Evolutionary conservation across 92 coral and sea anemone genomes (phyloP), one percentile per base, ranked within the genome.

Genomic region (Micromussa lordhowensis): DNA sequence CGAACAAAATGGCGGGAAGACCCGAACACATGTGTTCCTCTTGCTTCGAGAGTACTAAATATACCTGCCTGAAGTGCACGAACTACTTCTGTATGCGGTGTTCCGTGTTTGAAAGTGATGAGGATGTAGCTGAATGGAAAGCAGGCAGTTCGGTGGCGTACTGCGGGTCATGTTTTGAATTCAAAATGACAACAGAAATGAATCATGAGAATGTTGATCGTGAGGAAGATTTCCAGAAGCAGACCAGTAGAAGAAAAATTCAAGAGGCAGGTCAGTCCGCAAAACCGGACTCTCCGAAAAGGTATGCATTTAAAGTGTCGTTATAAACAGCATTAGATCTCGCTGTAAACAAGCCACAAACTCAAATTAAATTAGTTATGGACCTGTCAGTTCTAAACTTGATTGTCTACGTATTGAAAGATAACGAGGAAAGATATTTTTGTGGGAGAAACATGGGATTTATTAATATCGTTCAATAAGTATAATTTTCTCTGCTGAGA

Each of bases 401-500:
- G 7, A 78, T 78, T 78, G 61, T 78, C 63, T 44, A 78, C 13
- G 35, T 44, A 78, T 44, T 78, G 80, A 70, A 84, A 84, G 87
- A 84, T 70, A 6, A 40, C 48, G 48, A 40, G 48, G n/a, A 40
- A 40, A 40, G 48, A 40, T 40, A 29, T 84, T 80, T 80, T 70
- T 84, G 80, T 68, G 24, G 36, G 87, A 84, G 68, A 84, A 84
- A 84, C 80, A 84, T 83, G 11, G 71, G 68, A 84, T 84, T 84
- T 84, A 70, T 84, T 84, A 68, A 84, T 84, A 84, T 84, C 80
- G 26, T 84, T 70, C n/a, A n/a, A 53, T 7, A 70, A 70, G 87
- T 84, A 49, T 68, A 71, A 84, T 38, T 88, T 88, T 88, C 91
- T 81, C 75, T 59, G 69, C 71, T 29, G 44, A 87, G 89, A 80